Conservation (phyloP, 35 echinoderm and acorn worm genomes). For the Lytechinus variegatus region DNA sequence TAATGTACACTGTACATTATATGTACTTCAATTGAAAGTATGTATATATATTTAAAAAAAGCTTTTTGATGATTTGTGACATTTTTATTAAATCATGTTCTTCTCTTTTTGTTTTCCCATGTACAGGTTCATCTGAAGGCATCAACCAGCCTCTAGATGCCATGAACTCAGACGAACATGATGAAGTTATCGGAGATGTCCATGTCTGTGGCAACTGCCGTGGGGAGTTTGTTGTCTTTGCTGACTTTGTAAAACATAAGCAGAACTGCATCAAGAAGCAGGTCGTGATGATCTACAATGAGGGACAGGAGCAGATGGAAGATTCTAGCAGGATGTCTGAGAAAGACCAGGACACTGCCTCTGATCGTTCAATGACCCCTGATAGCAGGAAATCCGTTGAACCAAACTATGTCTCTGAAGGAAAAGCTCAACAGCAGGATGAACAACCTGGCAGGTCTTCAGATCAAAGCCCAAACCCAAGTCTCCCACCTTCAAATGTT, state of each 20-base stretch:
- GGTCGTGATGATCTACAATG: conserved; percentile 82
- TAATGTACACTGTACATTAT: no score
- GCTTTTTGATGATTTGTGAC: background rate
- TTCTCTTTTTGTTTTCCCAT: conserved; percentile 26
- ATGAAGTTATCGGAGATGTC: conserved; percentile 66
- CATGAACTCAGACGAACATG: conserved; percentile 59
- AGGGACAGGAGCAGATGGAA: conserved; percentile 43
- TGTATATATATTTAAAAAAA: no score
- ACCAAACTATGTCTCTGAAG: conserved; percentile 53
- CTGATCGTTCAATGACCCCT: conserved; percentile 31
- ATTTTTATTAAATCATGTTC: background rate
- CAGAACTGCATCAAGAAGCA: conserved; percentile 83
- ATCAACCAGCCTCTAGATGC: conserved; percentile 31
- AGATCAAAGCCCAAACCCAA: conserved; percentile 42
- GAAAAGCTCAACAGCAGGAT: conserved; percentile 53
- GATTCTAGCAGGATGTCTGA: conserved; percentile 38
- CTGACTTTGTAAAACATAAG: conserved; percentile 86
- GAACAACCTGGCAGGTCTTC: conserved; percentile 34
- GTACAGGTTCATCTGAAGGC: conserved; percentile 40
- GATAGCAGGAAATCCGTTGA: conserved; percentile 50
- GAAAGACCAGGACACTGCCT: conserved; percentile 51
- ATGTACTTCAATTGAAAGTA: no score
- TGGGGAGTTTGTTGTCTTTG: conserved; percentile 84
- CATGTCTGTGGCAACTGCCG: conserved; percentile 95
- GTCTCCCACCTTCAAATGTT: conserved; percentile 68